Percentiles rank a stretch among this genome's conserved stretches.
These are phyloP conservation scores for Zhengitettix transpicula DNA, from an alignment of 2,888 invertebrate genomes.

Conservation along the genomic window DNA sequence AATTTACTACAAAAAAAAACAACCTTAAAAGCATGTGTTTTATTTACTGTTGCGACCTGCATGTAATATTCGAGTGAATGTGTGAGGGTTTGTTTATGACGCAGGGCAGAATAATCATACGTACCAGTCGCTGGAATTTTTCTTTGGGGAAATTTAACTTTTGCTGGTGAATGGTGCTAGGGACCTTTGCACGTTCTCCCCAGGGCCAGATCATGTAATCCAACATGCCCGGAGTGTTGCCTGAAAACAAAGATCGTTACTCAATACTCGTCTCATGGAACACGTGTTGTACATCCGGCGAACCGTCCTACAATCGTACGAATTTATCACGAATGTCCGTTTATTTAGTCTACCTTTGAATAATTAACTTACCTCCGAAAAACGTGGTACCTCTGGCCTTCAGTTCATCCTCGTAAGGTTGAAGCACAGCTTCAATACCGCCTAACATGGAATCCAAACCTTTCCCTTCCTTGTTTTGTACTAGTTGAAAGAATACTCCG, in stretches of 20 bases:
- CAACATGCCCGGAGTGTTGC: conserved; percentile 49
- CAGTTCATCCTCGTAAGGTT: background rate
- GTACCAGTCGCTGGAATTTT: conserved; percentile 48
- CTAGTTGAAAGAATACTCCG: no score
- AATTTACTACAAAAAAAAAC: background rate
- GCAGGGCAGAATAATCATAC: conserved; percentile 8
- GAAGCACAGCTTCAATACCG: background rate
- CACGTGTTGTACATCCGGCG: no score
- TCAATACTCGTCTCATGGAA: no score
- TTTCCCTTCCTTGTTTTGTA: no score
- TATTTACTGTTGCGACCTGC: no score
- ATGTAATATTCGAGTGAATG: no score
- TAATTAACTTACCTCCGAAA: background rate
- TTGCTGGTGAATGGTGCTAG: background rate
- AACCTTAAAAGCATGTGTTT: background rate
- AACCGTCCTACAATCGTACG: no score
- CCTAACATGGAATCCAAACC: no score
- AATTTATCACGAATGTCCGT: no score
- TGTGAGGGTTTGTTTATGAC: no score
- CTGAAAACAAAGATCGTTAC: conserved; percentile 19
- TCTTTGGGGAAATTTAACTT: conserved; percentile 44
- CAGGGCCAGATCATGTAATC: conserved; percentile 24
- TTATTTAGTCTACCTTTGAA: no score
- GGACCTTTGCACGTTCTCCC: conserved; percentile 19
- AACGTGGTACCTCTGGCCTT: background rate